Evolutionary conservation across 2,797 vertebrate genomes (phyloP), one percentile per base, ranked within the genome.

Genomic region (Brachyalestes nurse): DNA sequence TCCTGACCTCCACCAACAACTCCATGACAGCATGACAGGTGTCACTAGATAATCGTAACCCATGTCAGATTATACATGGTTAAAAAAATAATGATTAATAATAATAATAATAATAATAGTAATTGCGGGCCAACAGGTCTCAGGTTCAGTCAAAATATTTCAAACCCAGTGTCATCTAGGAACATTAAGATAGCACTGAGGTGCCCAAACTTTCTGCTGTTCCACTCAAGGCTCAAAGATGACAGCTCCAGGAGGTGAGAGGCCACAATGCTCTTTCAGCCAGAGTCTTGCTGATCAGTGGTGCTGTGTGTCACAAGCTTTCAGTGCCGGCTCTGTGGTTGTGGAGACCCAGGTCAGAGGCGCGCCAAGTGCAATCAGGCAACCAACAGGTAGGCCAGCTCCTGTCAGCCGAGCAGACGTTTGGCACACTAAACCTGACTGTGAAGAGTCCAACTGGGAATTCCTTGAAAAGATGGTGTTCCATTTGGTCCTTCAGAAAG

Each of bases 341-440:
- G 65, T 83, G 60, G 64, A 67, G 85, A 84, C 83, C 80, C 19
- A 70, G 65, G 66, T 77, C 77, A 79, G 78, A 77, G 72, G 78
- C 83, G 75, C 73, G 49, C 78, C 70, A 65, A 65, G 79, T 80
- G 71, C 80, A 87, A 86, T 86, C 85, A 87, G 82, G 77, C 88
- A 84, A 86, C 86, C 84, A 85, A 89, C 89, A 87, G 84, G 86
- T 88, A 83, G 79, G 53, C 70, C 73, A 47, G 51, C 17, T 83
- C 34, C 83, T 84, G 83, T 81, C 83, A 84, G 72, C 66, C 21
- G 65, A 81, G 79, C 78, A 87, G 71, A 85, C 65, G 58, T 47
- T 70, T 81, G 74, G 76, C 66, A 49, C 53, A 42, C 40, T 77
- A 67, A 60, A 38, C 69, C 74, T 76, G 67, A 67, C 71, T 72